These are phyloP conservation scores for Drosophila diplacantha DNA, from an alignment of 2,888 invertebrate genomes.

Conservation along the genomic window DNA sequence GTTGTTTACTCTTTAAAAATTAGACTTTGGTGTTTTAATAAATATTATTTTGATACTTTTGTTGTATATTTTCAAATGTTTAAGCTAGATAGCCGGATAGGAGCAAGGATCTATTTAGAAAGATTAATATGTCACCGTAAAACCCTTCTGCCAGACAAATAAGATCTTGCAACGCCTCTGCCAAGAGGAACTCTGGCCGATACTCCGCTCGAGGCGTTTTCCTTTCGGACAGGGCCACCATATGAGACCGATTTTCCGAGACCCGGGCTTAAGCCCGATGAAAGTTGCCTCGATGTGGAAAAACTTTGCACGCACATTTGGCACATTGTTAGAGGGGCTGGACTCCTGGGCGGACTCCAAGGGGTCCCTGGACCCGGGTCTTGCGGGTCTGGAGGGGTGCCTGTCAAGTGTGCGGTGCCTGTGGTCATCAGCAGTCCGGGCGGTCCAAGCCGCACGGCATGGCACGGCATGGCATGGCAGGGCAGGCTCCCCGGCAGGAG, in stretches of 20 bases:
- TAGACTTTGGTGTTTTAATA: no score
- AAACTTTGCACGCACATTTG: constrained; percentile 47
- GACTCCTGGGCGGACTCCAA: neutral
- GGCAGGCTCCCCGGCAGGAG: neutral
- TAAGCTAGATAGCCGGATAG: no score
- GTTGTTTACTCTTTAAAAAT: no score
- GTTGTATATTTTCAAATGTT: no score
- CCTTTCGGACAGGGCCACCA: constrained; percentile 22
- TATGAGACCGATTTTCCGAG: constrained; percentile 32
- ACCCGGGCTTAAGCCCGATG: constrained; percentile 24
- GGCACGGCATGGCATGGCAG: neutral
- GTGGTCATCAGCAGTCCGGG: constrained; percentile 37
- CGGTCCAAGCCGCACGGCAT: constrained; percentile 14
- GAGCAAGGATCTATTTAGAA: neutral
- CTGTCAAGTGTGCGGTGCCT: constrained; percentile 37
- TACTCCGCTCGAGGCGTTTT: constrained; percentile 9
- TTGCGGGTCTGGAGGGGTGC: neutral
- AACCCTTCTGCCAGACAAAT: neutral
- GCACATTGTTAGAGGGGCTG: constrained; percentile 32
- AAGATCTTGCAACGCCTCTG: neutral
- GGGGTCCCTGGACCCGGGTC: neutral
- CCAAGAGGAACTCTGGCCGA: neutral
- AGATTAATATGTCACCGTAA: no score
- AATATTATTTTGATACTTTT: no score
- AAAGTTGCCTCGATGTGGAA: constrained; percentile 40